These are phyloP conservation scores for Ptychoptera contaminata DNA, from an alignment of 2,888 invertebrate species.

Conservation along the genomic window DNA sequence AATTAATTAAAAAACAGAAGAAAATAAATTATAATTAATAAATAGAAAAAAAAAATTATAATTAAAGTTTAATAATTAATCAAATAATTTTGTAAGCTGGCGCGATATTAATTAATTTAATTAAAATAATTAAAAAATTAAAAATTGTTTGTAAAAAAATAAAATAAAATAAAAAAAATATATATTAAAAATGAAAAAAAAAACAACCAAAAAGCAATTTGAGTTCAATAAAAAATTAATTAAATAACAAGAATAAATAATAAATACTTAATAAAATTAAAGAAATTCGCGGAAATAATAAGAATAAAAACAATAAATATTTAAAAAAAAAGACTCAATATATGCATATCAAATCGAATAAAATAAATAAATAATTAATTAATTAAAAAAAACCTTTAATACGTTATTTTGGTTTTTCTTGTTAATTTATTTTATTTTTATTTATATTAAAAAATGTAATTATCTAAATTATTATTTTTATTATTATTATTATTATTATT, in stretches of 20 bases:
- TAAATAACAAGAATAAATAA: too few species aligned
- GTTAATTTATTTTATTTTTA: not conserved
- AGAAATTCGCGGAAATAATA: too few species aligned
- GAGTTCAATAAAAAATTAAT: conserved; percentile 1
- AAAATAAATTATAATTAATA: not conserved
- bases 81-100: not conserved
- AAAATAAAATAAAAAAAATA: conserved; percentile 11
- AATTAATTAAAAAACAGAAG: conserved; percentile 2
- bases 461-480: too few species aligned
- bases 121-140: conserved; percentile 4
- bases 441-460: too few species aligned
- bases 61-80: conserved; percentile 1
- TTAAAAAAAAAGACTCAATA: conserved; percentile 8
- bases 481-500: too few species aligned
- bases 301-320: too few species aligned
- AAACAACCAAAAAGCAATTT: conserved; percentile 3
- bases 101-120: conserved; percentile 4
- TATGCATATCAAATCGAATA: conserved; percentile 9
- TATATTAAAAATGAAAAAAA: conserved; percentile 10
- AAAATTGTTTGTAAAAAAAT: conserved; percentile 7
- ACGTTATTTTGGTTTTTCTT: not conserved
- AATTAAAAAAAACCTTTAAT: too few species aligned
- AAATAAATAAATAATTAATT: not conserved
- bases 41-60: conserved; percentile 1
- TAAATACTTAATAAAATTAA: too few species aligned